Evolutionary conservation across 1,140 invertebrate genomes (phyloP), one percentile per base, ranked within the genome.

Genomic region (Pectinophora gossypiella): DNA sequence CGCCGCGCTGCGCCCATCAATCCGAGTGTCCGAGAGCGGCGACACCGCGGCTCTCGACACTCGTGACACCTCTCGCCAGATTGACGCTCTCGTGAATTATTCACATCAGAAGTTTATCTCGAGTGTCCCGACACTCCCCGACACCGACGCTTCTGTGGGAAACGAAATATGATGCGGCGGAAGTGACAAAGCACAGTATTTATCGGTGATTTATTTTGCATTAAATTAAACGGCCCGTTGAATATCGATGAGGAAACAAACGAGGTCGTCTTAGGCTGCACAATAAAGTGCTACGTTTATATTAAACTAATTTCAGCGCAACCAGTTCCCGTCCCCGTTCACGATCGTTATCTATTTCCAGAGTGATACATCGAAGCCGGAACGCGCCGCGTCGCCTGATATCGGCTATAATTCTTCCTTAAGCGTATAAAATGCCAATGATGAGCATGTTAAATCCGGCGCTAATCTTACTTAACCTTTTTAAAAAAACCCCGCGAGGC

Each of bases 381-480:
- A 32, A 32, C 27, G 27, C 10, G 22, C 27, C 2, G 27, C 27
- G 27, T 1, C n/a, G 5, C 12, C 36, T 40, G 36, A 40, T 15
- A 15, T 9, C 36, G 36, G n/a, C 36, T 15, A 40, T 40, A 40
- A 40, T 9, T 40, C 36, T 40, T 40, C 13, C n/a, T 15, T 15
- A 15, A 16, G 13, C 36, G 36, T 40, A 40, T 40, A 40, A 40
- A 40, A 15, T 4, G 36, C n/a, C 12, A 15, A 40, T 15, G 36
- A 40, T 40, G 36, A 40, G 36, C 36, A 40, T 40, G 36, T 40
- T 40, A 40, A 40, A 40, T 15, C 36, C 36, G 36, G 36, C 36
- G 36, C 36, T 40, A 40, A 40, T 40, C 36, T 40, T 40, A 40
- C 36, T 40, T 40, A 40, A 40, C 36, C 36, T 40, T 40, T 40